Evolutionary conservation across 2,888 invertebrate species (phyloP).

Genomic region (Meliscaeva auricollis): DNA sequence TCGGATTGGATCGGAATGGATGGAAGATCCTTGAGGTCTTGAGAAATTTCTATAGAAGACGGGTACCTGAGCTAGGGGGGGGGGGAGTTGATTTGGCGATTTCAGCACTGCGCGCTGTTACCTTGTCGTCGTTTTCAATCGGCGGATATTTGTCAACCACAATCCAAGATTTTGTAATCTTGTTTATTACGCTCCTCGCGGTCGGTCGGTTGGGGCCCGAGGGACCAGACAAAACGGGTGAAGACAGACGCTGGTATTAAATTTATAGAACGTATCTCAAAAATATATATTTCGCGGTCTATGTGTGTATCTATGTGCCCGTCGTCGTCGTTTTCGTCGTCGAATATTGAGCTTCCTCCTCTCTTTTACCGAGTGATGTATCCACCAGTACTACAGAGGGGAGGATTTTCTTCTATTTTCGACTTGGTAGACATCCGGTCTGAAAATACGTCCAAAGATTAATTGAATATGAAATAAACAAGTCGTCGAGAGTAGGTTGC

Average conservation of each 20-base stretch:
- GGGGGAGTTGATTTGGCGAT: constrained; percentile 28
- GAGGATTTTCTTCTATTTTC: constrained; percentile 75
- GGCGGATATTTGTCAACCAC: constrained; percentile 70
- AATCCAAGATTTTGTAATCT: constrained; percentile 63
- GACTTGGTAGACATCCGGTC: constrained; percentile 77
- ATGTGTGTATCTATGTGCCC: not conserved
- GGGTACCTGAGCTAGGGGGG: not conserved
- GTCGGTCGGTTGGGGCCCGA: not conserved
- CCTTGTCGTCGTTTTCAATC: constrained; percentile 67
- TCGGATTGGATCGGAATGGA: not conserved
- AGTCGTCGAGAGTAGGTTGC: constrained; percentile 76
- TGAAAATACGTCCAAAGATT: constrained; percentile 76
- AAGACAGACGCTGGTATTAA: constrained; percentile 32
- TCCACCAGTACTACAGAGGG: not conserved
- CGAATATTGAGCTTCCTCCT: not conserved
- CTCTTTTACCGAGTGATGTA: not conserved
- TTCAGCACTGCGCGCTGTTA: constrained; percentile 57
- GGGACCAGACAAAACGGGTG: not conserved
- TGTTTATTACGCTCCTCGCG: constrained; percentile 16
- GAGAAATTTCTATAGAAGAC: constrained; percentile 1
- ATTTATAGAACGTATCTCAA: constrained; percentile 61
- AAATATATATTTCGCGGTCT: constrained; percentile 19
- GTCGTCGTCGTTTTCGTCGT: too few relatives aligned
- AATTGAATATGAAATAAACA: constrained; percentile 76
- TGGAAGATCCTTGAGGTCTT: constrained; percentile 22